Conservation (phyloP, 2,888 invertebrate genomes). For the Myopa tessellatipennis region DNA sequence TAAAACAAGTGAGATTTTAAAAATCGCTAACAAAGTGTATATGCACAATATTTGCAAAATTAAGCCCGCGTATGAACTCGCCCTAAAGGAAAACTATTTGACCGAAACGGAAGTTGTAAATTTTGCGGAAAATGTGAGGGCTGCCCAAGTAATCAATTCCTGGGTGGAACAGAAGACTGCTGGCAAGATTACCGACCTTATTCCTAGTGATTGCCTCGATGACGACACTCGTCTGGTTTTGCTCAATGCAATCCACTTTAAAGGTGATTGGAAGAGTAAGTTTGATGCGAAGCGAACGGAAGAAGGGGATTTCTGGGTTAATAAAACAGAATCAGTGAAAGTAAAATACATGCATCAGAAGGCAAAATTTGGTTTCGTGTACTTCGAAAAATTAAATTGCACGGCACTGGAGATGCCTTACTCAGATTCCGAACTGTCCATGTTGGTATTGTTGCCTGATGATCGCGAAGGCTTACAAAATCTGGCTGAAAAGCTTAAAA, state of each 20-base stretch:
- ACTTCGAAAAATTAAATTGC: slow-evolving; percentile 69
- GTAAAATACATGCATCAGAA: slow-evolving; percentile 80
- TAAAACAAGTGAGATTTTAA: slow-evolving; percentile 57
- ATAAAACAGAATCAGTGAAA: slow-evolving; percentile 70
- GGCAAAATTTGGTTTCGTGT: slow-evolving; percentile 69
- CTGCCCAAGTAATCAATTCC: slow-evolving; percentile 76
- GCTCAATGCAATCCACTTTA: slow-evolving; percentile 89
- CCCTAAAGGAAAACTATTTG: slow-evolving; percentile 75
- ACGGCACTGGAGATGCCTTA: slow-evolving; percentile 81
- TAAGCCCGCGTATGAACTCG: slow-evolving; percentile 70
- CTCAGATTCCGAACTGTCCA: slow-evolving; percentile 75
- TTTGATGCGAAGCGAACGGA: slow-evolving; percentile 74
- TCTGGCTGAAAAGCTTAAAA: slow-evolving; percentile 75
- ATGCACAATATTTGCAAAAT: slow-evolving; percentile 72
- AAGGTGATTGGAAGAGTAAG: slow-evolving; percentile 81
- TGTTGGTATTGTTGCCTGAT: slow-evolving; percentile 82
- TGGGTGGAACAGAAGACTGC: slow-evolving; percentile 88
- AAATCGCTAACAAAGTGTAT: slow-evolving; percentile 81
- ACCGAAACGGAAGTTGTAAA: slow-evolving; percentile 76
- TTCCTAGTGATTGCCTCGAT: slow-evolving; percentile 72
- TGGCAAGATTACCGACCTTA: slow-evolving; percentile 82
- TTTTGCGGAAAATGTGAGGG: slow-evolving; percentile 71
- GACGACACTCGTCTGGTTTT: slow-evolving; percentile 76
- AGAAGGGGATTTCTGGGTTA: slow-evolving; percentile 76
- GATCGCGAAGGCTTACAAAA: slow-evolving; percentile 76